Evolutionary conservation across 2,113 vertebrate species (phyloP).

Genomic region (Spea bombifrons): DNA sequence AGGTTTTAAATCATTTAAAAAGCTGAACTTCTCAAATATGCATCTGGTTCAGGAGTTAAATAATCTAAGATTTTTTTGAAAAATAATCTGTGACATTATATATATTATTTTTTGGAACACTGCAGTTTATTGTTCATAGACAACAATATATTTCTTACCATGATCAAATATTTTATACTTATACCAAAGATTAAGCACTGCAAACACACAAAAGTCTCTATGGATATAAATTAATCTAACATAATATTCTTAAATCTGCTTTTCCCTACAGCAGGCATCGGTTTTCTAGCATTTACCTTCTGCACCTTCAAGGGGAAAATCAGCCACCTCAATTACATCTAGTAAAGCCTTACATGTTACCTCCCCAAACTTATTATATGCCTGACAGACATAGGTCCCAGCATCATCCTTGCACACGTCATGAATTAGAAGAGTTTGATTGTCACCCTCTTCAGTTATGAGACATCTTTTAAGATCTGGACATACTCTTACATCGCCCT

Average conservation of each 20-base stretch:
- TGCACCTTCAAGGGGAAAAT: constrained; percentile 59
- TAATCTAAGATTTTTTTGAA: too few species aligned
- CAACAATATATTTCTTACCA: constrained; percentile 74
- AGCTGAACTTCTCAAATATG: constrained; percentile 30
- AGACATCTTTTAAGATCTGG: constrained; percentile 72
- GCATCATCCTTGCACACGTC: constrained; percentile 71
- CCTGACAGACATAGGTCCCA: constrained; percentile 81
- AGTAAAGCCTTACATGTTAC: constrained; percentile 80
- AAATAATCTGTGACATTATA: too few species aligned
- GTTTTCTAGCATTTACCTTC: constrained; percentile 66
- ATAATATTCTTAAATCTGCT: constrained; percentile 75
- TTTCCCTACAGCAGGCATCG: constrained; percentile 73
- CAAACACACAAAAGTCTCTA: constrained; percentile 79
- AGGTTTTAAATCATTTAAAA: constrained; percentile 31
- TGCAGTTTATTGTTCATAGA: too few species aligned
- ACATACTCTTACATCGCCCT: constrained; percentile 72
- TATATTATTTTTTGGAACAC: too few species aligned
- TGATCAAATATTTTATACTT: constrained; percentile 75
- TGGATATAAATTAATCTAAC: constrained; percentile 72
- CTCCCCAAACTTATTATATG: constrained; percentile 84
- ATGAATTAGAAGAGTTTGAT: constrained; percentile 80
- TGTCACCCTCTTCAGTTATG: constrained; percentile 77
- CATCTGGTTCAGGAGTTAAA: background rate
- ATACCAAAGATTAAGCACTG: constrained; percentile 89
- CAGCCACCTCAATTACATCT: constrained; percentile 62